These are phyloP conservation scores for Allophyes oxyacanthae DNA, from an alignment of 2,888 invertebrate species.

Conservation along the genomic window DNA sequence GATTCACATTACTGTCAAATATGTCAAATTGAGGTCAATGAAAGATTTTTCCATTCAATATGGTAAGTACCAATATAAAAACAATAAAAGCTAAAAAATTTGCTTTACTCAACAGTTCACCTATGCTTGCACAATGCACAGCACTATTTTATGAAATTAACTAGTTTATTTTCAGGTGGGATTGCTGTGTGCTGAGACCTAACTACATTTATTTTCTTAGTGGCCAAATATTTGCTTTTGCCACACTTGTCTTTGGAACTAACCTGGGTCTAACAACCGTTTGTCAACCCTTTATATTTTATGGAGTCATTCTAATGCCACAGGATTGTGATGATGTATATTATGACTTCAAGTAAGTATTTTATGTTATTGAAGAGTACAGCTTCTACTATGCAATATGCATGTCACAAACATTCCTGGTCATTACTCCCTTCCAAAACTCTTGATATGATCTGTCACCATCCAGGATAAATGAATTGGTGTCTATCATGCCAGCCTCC, in stretches of 20 bases:
- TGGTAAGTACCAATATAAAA: conserved; percentile 87
- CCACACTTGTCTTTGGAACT: conserved; percentile 92
- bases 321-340: conserved; percentile 96
- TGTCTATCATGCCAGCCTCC: no score
- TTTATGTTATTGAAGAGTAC: neutral
- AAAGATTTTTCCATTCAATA: conserved; percentile 94
- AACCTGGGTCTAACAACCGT: conserved; percentile 96
- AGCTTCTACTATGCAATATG: no score
- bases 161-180: conserved; percentile 90
- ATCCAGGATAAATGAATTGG: no score
- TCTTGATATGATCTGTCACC: no score
- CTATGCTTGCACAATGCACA: no score
- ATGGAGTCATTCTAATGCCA: conserved; percentile 92
- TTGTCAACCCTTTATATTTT: conserved; percentile 93
- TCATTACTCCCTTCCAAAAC: no score
- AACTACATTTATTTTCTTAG: conserved; percentile 94
- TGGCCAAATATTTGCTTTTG: conserved; percentile 91
- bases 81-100: no score
- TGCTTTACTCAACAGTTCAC: no score
- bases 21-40: conserved; percentile 94
- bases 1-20: conserved; percentile 94
- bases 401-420: no score
- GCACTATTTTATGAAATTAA: neutral
- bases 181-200: conserved; percentile 94
- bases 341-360: conserved; percentile 92